Conservation (phyloP, 2,797 vertebrate genomes). For the Mycteria americana region DNA sequence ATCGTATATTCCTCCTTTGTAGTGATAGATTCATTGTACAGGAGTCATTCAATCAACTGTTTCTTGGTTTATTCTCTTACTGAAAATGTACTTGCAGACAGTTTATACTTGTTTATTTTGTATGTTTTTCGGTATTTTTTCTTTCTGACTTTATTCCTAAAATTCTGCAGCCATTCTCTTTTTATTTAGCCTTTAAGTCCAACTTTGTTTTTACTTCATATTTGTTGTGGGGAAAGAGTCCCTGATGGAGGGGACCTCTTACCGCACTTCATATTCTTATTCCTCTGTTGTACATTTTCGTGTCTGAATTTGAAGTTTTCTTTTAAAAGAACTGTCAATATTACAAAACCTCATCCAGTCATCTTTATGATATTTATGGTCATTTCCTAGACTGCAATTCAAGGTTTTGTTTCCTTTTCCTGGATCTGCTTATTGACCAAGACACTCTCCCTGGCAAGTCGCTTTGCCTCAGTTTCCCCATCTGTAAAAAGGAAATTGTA, state of each 20-base stretch:
- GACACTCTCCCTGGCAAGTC: rapidly evolving
- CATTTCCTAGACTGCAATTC: neutral
- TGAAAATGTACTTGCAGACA: neutral
- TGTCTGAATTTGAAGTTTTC: neutral
- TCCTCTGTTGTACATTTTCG: neutral
- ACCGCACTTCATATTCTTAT: neutral
- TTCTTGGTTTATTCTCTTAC: neutral
- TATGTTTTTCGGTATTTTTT: neutral
- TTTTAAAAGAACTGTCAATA: neutral
- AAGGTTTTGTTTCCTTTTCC: neutral
- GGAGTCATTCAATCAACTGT: neutral
- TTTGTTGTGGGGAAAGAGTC: neutral
- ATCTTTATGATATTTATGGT: neutral
- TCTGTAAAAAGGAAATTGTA: neutral
- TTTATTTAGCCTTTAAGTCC: neutral
- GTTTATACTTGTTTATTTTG: neutral
- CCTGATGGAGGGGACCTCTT: neutral
- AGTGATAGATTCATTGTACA: neutral
- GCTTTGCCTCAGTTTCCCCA: neutral
- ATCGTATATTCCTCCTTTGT: neutral
- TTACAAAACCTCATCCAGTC: neutral
- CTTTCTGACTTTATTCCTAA: neutral
- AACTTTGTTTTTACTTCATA: neutral
- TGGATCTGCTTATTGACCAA: neutral
- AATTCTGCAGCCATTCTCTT: neutral